A percentile compares a stretch with the other conserved stretches of the same genome.
Conservation (phyloP, 2,888 invertebrate species). For the Melinopterus prodromus region DNA sequence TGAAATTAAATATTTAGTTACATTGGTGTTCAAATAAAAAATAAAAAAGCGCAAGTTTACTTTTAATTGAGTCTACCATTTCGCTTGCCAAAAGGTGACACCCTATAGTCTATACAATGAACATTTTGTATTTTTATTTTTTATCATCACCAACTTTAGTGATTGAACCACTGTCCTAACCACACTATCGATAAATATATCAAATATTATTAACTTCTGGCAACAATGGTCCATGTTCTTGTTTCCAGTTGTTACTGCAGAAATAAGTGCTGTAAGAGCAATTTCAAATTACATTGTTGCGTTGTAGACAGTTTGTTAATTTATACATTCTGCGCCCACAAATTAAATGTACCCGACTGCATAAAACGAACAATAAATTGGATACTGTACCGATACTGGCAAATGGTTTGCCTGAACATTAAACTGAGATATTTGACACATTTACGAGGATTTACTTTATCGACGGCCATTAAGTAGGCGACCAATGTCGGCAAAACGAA, state of each 20-base stretch:
- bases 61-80: no score
- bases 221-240: background rate
- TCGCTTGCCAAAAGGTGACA: no score
- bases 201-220: background rate
- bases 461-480: background rate
- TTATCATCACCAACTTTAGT: no score
- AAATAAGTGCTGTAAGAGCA: background rate
- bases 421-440: background rate
- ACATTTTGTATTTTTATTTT: no score
- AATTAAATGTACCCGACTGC: background rate
- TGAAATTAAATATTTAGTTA: no score
- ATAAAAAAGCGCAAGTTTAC: no score
- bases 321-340: background rate
- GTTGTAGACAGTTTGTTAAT: background rate
- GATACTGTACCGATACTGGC: background rate
- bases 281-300: background rate
- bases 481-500: background rate
- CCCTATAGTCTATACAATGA: no score
- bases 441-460: background rate
- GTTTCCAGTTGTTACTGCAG: background rate
- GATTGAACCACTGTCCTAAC: no score
- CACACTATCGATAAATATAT: background rate
- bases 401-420: background rate
- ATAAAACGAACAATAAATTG: background rate
- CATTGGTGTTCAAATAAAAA: no score